A percentile compares a stretch with the other conserved stretches of the same genome.
Conservation (phyloP, 2,888 invertebrate species). For the Drosophila pseudotalamancana region DNA sequence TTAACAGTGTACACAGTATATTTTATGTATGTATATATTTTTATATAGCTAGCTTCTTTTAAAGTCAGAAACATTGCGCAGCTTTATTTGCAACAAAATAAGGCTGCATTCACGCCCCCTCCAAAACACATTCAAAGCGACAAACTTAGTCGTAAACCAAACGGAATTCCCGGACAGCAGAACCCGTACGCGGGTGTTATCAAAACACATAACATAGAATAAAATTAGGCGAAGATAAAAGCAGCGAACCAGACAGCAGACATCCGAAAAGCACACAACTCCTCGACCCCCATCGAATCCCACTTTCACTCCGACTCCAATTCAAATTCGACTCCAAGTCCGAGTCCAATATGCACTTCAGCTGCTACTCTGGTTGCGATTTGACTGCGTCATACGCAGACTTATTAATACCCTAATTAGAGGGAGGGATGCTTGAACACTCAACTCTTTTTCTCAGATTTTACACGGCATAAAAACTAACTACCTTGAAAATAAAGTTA, state of each 20-base stretch:
- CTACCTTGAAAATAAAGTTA: no score
- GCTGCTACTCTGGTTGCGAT: conserved; percentile 5
- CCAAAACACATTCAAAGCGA: background rate
- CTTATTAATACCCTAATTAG: conserved; percentile 4
- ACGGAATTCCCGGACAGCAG: conserved; percentile 20
- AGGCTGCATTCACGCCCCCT: background rate
- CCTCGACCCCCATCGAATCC: background rate
- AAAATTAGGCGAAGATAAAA: conserved; percentile 37
- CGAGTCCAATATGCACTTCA: background rate
- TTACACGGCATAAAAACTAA: no score
- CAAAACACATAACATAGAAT: conserved; percentile 37
- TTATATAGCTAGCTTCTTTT: no score
- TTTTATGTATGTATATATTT: no score
- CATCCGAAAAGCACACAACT: conserved; percentile 2
- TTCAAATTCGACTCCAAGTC: background rate
- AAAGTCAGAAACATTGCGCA: no score
- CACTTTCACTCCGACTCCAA: background rate
- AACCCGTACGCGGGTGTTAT: conserved; percentile 30
- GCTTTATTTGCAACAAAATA: background rate
- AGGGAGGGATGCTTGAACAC: background rate
- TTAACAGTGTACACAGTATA: no score
- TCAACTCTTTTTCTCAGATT: no score
- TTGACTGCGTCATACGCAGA: conserved; percentile 4
- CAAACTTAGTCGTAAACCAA: conserved; percentile 1
- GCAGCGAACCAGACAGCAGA: conserved; percentile 5